Percentiles rank a stretch among this genome's conserved stretches.
These are phyloP conservation scores for Serinus canaria DNA, from an alignment of 2,113 vertebrate genomes.

Conservation along the genomic window DNA sequence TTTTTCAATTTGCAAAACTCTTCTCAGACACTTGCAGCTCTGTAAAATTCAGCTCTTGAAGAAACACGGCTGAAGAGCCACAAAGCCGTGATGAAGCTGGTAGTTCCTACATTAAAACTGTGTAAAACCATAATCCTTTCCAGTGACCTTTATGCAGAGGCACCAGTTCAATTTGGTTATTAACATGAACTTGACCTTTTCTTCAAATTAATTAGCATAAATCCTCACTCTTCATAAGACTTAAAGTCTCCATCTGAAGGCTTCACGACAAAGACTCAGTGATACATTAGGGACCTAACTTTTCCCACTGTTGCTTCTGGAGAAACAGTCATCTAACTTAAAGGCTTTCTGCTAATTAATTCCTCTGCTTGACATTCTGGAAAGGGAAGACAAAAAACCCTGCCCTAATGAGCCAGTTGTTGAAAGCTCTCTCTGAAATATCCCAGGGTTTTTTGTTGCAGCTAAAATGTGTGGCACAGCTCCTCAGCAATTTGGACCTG, in stretches of 20 bases:
- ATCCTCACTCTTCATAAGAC: background rate
- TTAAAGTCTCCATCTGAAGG: background rate
- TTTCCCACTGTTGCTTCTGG: background rate
- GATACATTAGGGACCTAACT: background rate
- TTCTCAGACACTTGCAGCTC: background rate
- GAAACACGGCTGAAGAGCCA: background rate
- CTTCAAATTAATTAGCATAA: slow-evolving; percentile 20
- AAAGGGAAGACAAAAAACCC: background rate
- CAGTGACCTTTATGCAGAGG: background rate
- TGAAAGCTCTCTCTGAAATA: background rate
- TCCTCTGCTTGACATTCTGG: background rate
- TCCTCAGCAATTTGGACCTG: background rate
- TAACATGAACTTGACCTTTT: slow-evolving; percentile 22
- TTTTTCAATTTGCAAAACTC: background rate
- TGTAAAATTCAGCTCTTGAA: background rate
- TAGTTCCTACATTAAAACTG: background rate
- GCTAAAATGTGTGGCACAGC: fast-evolving
- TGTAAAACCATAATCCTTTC: background rate
- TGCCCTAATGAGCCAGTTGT: background rate
- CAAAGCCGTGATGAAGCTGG: background rate
- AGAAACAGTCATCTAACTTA: background rate
- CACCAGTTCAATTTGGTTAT: background rate
- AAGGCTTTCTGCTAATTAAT: slow-evolving; percentile 4
- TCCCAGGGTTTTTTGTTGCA: background rate
- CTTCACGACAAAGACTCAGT: background rate